Base-by-base conservation (phyloP, 2,888 invertebrate species). In the Polyommatus iphigenia region DNA sequence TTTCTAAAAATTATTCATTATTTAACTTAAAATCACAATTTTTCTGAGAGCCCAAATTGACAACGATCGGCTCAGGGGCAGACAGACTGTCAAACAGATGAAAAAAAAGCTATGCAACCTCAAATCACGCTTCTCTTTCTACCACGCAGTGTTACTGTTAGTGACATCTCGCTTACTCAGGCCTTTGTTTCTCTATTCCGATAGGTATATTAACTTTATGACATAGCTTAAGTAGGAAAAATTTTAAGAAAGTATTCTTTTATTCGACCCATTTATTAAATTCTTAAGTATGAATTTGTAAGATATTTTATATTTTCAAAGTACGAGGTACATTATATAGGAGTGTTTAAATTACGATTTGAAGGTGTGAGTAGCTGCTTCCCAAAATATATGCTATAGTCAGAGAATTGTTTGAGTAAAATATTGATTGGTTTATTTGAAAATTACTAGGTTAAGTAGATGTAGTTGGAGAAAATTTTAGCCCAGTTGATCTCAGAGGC, bases 401-500 rank as follows among this genome's bases (percentile, higher is more conserved):
- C 62, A 24, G 24, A 62, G 62, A 62, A 18, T 54, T 18, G 5
- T 54, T 54, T 54, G 54, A 54, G 18, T 18, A 15, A 54, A 18
- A 54, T 54, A 54, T 54, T 54, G 18, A 54, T 67, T 24, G 18
- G 50, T 73, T 73, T 8, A 15, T 75, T 41, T 54, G 29, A 75
- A 75, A 75, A 0, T 50, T 50, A 46, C 15, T 75, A 75, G 75
- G 29, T 50, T 75, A 75, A 29, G 75, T 75, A 75, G 75, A 29
- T 15, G 46, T 75, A 75, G 75, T 20, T 75, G 5, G 46, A 15
- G 13, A 50, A 73, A 29, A 24, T 54, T 75, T 24, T 24, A 29
- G 50, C 75, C 75, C 75, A 75, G 75, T 75, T 75, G 75, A 54
- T 75, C 75, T 75, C 75, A 75, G 75, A 29, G 75, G 75, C 29